Conservation (phyloP, 2,113 vertebrate species). For the Marmota monax region DNA sequence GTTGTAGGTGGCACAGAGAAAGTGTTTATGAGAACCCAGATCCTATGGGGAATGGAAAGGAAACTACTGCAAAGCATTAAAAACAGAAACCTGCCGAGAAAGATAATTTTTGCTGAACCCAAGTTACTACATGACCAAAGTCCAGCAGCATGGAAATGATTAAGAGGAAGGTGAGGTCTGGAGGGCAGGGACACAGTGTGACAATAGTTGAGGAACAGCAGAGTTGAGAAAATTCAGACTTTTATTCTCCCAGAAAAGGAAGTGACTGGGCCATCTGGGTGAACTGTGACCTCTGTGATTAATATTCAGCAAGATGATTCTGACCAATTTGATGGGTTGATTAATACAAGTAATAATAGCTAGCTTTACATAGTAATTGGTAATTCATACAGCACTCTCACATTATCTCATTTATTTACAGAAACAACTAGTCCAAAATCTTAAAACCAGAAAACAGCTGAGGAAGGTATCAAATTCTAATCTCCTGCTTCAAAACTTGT, state of each 20-base stretch:
- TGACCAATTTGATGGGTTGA: not conserved
- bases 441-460: constrained; percentile 39
- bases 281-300: not conserved
- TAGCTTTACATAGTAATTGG: not conserved
- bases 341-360: not conserved
- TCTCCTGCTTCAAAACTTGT: constrained; percentile 34
- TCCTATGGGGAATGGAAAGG: not conserved
- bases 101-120: not conserved
- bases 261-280: not conserved
- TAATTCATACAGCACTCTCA: constrained; percentile 32
- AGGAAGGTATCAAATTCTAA: constrained; percentile 17
- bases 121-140: not conserved
- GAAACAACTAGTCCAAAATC: constrained; percentile 44
- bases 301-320: constrained; percentile 41
- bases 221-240: not conserved
- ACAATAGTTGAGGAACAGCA: not conserved
- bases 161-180: not conserved
- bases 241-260: not conserved
- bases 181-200: not conserved
- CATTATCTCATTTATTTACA: constrained; percentile 35
- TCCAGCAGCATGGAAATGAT: not conserved
- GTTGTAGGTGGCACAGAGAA: not conserved
- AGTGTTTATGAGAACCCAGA: not conserved
- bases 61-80: not conserved
- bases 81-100: not conserved